Conservation (phyloP, 2,888 invertebrate species). For the Hemaris fuciformis region DNA sequence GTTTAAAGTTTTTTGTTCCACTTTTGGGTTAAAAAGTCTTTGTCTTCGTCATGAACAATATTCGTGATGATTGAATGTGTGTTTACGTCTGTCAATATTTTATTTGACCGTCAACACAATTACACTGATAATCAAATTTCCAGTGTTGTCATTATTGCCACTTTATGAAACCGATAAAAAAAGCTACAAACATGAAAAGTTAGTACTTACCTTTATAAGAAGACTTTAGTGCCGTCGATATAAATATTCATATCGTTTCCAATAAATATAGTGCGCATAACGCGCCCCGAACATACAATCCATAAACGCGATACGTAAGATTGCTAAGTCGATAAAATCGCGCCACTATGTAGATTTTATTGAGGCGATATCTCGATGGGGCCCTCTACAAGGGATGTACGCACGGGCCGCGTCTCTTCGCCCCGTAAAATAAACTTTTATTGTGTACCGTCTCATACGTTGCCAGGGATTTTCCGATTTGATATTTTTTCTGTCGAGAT, state of each 20-base stretch:
- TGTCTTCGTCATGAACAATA: too few relatives aligned
- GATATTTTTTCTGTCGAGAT: background rate
- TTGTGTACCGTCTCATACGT: slow-evolving; percentile 26
- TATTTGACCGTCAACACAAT: too few relatives aligned
- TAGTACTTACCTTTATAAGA: too few relatives aligned
- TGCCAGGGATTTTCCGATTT: slow-evolving; percentile 21
- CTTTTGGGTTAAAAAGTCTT: too few relatives aligned
- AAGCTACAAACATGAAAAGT: background rate
- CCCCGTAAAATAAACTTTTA: slow-evolving; percentile 36
- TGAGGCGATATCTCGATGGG: slow-evolving; percentile 44
- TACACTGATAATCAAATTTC: too few relatives aligned
- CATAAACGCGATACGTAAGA: background rate
- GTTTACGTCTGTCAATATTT: too few relatives aligned
- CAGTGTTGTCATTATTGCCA: too few relatives aligned
- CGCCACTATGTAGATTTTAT: slow-evolving; percentile 51
- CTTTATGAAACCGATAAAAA: too few relatives aligned
- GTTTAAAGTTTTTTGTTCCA: too few relatives aligned
- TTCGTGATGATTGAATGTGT: too few relatives aligned
- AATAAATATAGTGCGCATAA: background rate
- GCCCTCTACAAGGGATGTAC: slow-evolving; percentile 35
- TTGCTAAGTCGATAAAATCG: slow-evolving; percentile 17
- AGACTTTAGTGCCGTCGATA: background rate
- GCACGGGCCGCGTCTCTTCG: slow-evolving; percentile 22
- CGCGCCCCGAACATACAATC: background rate
- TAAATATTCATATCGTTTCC: background rate